Percentiles rank a stretch among this genome's conserved stretches.
Conservation (phyloP, 2,797 vertebrate species). For the Peromyscus attwateri region DNA sequence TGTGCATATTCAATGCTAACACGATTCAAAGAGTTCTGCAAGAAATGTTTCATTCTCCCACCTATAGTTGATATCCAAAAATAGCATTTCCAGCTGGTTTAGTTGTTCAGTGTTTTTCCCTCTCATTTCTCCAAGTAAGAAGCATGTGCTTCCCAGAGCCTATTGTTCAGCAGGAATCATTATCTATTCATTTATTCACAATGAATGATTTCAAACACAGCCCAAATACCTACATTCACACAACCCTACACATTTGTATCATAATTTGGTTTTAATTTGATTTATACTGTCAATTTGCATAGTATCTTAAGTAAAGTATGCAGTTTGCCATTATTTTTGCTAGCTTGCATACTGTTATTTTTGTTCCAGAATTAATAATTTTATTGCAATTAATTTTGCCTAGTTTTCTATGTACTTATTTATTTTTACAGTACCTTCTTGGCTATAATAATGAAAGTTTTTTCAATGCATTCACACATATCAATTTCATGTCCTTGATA, state of each 20-base stretch:
- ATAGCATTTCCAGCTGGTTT: not conserved
- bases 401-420: not conserved
- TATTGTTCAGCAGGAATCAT: not conserved
- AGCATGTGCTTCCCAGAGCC: not conserved
- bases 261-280: not conserved
- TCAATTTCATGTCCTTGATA: not conserved
- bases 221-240: not conserved
- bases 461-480: not conserved
- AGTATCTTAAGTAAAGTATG: not conserved
- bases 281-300: not conserved
- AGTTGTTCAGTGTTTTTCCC: not conserved
- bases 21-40: not conserved
- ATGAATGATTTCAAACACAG: not conserved
- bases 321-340: slow-evolving; percentile 13
- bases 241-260: not conserved
- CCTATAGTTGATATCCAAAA: not conserved
- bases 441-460: not conserved
- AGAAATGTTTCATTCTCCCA: not conserved
- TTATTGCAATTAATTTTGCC: not conserved
- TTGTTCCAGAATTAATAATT: not conserved
- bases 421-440: not conserved
- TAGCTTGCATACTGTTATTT: not conserved
- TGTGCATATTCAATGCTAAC: not conserved
- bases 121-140: not conserved
- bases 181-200: not conserved